Base-by-base conservation (phyloP, 2,888 invertebrate genomes). In the Sussaba pulchella region DNA sequence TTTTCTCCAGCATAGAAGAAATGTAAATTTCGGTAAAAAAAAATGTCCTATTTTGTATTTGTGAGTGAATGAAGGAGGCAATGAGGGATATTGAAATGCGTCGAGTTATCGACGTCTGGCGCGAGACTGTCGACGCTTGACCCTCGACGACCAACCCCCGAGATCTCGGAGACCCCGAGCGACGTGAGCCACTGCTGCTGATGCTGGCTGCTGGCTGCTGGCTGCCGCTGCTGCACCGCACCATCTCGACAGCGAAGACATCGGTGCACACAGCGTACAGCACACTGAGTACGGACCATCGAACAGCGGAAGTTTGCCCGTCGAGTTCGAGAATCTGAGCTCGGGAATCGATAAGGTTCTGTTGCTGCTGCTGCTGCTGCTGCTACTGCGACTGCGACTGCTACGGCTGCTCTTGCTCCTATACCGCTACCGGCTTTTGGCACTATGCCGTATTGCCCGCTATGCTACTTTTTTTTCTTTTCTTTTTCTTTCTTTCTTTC, bases 271-370 rank as follows among this genome's bases (percentile, higher is more conserved):
- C 14, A 59, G 54, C 57, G 17, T 36, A 69, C 45, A 57, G 52
- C 47, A 45, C n/a, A n/a, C n/a, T n/a, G n/a, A n/a, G n/a, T 26
- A 72, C 47, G 82, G 82, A 81, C 81, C 82, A 83, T 84, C 81
- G 81, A 81, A 77, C 73, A 77, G 77, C 77, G 77, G 77, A 81
- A 81, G 81, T 81, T 81, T 81, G 73, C 78, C n/a, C 78, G 82
- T 83, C 76, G 78, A 83, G 82, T 84, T 84, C 82, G 82, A 81
- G 81, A 84, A 84, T 84, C 84, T 81, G 83, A 82, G 83, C 84
- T 84, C 70, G 71, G 76, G 78, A 84, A 84, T 84, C 84, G 83
- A 84, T 84, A 84, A 84, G 82, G 64, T 77, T 84, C 73, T 45
- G 54, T 17, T 47, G 14, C 52, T 52, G 75, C 74, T 41, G 31